phyloP scores from a whole-genome alignment of 2,797 vertebrate species.

The Hippoglossus hippoglossus region DNA sequence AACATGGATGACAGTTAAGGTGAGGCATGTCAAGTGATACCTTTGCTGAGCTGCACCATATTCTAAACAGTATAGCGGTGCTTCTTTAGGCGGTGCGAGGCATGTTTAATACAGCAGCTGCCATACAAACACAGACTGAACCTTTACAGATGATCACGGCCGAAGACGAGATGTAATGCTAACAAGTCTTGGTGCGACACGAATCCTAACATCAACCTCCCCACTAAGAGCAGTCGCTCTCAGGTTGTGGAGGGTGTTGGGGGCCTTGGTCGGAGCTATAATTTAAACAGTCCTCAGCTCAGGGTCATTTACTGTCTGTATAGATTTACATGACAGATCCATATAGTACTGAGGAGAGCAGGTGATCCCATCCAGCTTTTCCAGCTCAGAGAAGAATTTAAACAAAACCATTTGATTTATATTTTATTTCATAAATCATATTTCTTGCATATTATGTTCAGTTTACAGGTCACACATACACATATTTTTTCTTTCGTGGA shows the following conservation, averaged over 20 bases:
- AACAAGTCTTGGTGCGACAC: not conserved
- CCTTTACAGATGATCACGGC: not conserved
- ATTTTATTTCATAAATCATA: not conserved
- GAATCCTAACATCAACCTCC: constrained; percentile 9
- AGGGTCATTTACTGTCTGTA: constrained; percentile 17
- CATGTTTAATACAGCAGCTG: constrained; percentile 11
- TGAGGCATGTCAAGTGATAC: too few relatives aligned
- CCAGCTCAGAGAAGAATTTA: not conserved
- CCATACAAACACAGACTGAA: not conserved
- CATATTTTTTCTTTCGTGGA: too few relatives aligned
- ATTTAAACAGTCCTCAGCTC: constrained; percentile 33
- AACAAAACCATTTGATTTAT: not conserved
- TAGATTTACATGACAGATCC: constrained; percentile 44
- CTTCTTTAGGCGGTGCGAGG: not conserved
- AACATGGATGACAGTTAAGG: too few relatives aligned
- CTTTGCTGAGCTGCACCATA: not conserved
- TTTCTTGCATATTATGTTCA: not conserved
- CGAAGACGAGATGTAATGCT: not conserved
- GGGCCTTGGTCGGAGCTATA: constrained; percentile 20
- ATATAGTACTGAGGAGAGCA: not conserved
- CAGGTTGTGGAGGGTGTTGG: constrained; percentile 19
- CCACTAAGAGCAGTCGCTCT: constrained; percentile 12
- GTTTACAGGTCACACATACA: not conserved
- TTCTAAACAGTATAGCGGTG: not conserved
- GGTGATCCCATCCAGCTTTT: not conserved